These are phyloP conservation scores for Caenorhabditis brenneri DNA, from an alignment of 1,140 invertebrate genomes.

Conservation along the genomic window DNA sequence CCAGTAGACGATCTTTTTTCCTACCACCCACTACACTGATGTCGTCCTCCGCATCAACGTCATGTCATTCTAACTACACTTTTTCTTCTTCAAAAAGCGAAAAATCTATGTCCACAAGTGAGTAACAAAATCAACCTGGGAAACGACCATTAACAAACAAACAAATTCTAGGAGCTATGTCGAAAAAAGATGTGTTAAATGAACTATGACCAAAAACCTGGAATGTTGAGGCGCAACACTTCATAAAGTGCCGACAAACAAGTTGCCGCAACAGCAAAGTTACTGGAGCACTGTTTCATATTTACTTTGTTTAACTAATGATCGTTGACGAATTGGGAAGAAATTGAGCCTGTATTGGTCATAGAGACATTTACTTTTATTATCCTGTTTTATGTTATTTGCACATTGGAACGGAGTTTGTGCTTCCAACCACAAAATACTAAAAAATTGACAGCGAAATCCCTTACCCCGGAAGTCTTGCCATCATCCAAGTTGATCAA, in stretches of 20 bases:
- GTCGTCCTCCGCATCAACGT: not conserved
- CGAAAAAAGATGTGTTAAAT: not conserved
- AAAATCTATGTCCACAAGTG: constrained; percentile 17
- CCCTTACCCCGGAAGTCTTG: constrained; percentile 2
- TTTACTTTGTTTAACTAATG: not conserved
- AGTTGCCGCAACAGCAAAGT: not conserved
- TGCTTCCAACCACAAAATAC: constrained; percentile 1
- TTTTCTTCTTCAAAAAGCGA: not conserved
- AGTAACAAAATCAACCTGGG: constrained; percentile 29
- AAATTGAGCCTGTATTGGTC: not conserved
- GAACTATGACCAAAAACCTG: constrained; percentile 35
- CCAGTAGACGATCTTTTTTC: not conserved
- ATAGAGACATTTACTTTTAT: not conserved
- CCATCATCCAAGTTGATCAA: constrained; percentile 10
- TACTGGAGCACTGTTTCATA: constrained; percentile 15
- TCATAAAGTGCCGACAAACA: constrained; percentile 11
- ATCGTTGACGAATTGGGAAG: not conserved
- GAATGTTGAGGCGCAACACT: not conserved
- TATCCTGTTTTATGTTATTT: constrained; percentile 17
- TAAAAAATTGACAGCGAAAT: not conserved
- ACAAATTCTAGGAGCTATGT: constrained; percentile 6
- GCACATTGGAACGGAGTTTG: not conserved
- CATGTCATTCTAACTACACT: not conserved
- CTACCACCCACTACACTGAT: not conserved
- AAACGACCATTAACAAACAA: constrained; percentile 26